Conservation (phyloP, 2,113 vertebrate species). For the Erythrocercus mccallii region DNA sequence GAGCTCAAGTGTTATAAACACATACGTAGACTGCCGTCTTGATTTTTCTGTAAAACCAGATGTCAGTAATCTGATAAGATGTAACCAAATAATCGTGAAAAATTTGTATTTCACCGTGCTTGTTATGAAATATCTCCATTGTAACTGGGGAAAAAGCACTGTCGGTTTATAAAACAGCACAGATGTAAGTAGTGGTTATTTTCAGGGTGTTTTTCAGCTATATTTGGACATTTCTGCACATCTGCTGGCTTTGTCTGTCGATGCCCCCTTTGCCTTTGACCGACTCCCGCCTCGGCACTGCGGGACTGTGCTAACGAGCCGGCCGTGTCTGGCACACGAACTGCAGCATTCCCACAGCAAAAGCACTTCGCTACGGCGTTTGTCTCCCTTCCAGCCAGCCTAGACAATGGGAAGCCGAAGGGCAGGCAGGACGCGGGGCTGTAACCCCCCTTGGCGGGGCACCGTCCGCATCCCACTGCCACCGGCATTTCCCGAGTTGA, state of each 20-base stretch:
- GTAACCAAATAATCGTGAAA: background rate
- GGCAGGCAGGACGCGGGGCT: background rate
- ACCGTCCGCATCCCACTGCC: background rate
- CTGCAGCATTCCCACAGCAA: background rate
- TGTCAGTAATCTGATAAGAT: background rate
- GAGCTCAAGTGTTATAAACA: slow-evolving; percentile 26
- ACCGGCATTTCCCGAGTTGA: accelerated
- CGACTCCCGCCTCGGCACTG: background rate
- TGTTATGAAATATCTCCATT: background rate
- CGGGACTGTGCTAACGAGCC: background rate
- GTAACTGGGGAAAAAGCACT: background rate
- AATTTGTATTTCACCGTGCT: accelerated
- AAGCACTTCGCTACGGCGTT: background rate
- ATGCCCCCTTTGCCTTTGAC: background rate
- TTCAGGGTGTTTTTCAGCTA: background rate
- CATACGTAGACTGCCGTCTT: background rate
- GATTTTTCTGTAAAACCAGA: background rate
- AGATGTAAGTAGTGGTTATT: background rate
- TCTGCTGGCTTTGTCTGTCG: background rate
- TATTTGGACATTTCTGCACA: background rate
- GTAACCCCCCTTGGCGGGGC: background rate
- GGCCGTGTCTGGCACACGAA: background rate
- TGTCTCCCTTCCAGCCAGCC: background rate
- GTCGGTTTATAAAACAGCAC: background rate
- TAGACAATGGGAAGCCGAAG: background rate